Conservation (phyloP, 2,113 vertebrate species). For the Lipophrys pholis region DNA sequence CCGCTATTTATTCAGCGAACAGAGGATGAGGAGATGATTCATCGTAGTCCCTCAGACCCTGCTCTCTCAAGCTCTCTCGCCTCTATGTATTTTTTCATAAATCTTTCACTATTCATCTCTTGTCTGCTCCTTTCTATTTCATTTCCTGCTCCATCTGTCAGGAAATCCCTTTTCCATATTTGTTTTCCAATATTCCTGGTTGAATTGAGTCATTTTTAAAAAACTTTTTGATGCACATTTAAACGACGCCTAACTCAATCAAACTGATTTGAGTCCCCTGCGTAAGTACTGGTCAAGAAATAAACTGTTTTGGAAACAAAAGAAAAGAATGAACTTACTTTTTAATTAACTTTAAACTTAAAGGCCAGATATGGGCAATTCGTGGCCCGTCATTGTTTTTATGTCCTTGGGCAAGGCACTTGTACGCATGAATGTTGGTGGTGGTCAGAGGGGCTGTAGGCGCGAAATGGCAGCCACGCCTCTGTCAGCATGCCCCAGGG, state of each 20-base stretch:
- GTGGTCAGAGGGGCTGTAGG: too few species aligned
- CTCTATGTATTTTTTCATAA: constrained; percentile 6
- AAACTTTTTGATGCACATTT: neutral
- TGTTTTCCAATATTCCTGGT: constrained; percentile 9
- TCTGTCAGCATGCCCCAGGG: too few species aligned
- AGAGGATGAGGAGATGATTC: constrained; percentile 66
- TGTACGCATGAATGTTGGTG: too few species aligned
- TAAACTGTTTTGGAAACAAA: too few species aligned
- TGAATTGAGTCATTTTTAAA: neutral
- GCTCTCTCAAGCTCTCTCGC: constrained; percentile 1
- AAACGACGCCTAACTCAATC: neutral
- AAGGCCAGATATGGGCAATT: too few species aligned
- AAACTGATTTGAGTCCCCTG: neutral
- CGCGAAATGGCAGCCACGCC: too few species aligned
- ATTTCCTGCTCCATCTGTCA: constrained; percentile 8
- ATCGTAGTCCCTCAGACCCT: constrained; percentile 38
- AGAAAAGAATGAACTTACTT: too few species aligned
- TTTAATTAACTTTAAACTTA: too few species aligned
- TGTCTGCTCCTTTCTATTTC: constrained; percentile 11
- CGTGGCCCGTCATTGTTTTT: too few species aligned
- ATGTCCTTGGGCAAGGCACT: too few species aligned
- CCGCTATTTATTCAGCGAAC: constrained; percentile 77
- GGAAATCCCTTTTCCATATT: constrained; percentile 8
- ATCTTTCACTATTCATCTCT: constrained; percentile 18
- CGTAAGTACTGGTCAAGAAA: too few species aligned